A percentile compares a stretch with the other conserved stretches of the same genome.
phyloP scores from a whole-genome alignment of 2,888 invertebrate genomes.

The Acanthoscelides obtectus region DNA sequence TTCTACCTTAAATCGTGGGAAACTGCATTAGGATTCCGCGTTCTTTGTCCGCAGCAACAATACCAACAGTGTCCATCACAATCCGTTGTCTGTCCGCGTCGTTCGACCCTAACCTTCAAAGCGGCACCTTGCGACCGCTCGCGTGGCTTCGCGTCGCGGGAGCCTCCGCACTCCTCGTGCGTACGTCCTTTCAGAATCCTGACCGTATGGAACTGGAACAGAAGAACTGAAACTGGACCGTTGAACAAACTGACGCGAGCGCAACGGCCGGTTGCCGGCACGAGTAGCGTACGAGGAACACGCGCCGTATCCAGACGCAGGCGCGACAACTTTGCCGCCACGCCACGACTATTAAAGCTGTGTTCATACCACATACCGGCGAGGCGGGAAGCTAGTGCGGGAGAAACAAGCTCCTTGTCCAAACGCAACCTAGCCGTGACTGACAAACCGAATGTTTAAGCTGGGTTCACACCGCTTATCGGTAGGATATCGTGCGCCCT shows the following conservation, averaged over 20 bases:
- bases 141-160: not conserved
- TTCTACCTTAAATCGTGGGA: too few species aligned
- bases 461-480: too few species aligned
- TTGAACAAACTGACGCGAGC: not conserved
- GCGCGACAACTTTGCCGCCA: not conserved
- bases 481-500: too few species aligned
- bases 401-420: too few species aligned
- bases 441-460: too few species aligned
- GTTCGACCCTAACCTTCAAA: not conserved
- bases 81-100: not conserved
- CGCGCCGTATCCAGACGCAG: not conserved
- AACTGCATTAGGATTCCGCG: too few species aligned
- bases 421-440: too few species aligned
- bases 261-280: not conserved
- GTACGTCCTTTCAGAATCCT: not conserved
- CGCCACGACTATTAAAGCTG: not conserved
- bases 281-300: not conserved
- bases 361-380: too few species aligned
- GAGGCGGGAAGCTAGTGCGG: too few species aligned
- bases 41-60: too few species aligned
- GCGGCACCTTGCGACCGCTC: not conserved
- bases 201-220: not conserved
- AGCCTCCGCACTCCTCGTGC: not conserved
- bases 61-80: too few species aligned
- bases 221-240: not conserved